Conservation (phyloP, 2,797 vertebrate genomes). For the Labeo calbasu region DNA sequence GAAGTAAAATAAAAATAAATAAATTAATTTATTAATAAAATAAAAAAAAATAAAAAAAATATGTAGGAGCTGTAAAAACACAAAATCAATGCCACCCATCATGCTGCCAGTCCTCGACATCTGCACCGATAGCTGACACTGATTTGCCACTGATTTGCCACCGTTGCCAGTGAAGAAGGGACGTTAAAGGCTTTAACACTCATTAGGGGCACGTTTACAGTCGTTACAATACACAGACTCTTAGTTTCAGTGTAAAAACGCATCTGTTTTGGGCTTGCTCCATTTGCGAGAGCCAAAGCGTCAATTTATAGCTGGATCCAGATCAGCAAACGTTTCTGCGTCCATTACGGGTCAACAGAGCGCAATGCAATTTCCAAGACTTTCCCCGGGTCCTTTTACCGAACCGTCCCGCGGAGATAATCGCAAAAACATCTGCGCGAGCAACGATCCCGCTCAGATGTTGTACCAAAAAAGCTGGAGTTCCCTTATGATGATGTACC, state of each 20-base stretch:
- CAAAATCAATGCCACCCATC: background rate
- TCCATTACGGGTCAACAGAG: constrained; percentile 44
- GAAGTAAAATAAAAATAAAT: background rate
- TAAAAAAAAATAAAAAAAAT: background rate
- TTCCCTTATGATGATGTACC: constrained; percentile 41
- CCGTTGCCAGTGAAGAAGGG: background rate
- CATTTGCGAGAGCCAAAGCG: constrained; percentile 19
- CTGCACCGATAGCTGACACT: background rate
- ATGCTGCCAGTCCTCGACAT: background rate
- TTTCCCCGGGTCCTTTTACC: background rate
- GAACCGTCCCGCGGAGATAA: background rate
- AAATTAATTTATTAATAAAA: no score
- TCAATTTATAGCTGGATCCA: constrained; percentile 23
- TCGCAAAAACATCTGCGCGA: constrained; percentile 15
- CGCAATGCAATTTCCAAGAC: background rate
- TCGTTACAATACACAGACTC: background rate
- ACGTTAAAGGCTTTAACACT: background rate
- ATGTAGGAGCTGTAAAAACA: background rate
- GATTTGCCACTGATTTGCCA: background rate
- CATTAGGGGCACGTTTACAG: background rate
- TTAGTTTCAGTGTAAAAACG: background rate
- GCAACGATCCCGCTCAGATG: background rate
- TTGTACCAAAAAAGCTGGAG: constrained; percentile 8
- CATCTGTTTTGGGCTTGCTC: constrained; percentile 10
- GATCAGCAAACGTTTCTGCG: constrained; percentile 33